A percentile compares a stretch with the other conserved stretches of the same genome.
These are phyloP conservation scores for Drosophila picticornis DNA, from an alignment of 2,888 invertebrate genomes.

Conservation along the genomic window DNA sequence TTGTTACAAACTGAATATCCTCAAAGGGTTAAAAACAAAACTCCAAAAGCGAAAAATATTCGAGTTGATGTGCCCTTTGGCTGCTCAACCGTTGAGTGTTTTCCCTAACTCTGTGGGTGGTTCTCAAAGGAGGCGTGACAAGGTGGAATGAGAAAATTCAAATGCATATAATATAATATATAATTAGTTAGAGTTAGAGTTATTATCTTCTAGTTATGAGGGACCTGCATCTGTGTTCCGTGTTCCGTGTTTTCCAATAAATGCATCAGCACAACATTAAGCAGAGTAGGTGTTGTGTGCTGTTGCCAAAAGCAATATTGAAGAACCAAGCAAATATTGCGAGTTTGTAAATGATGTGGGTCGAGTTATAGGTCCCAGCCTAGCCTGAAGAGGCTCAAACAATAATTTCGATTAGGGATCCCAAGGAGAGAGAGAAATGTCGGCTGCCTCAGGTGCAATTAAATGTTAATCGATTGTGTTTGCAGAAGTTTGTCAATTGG, in stretches of 20 bases:
- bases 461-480: conserved; percentile 77
- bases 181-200: no score
- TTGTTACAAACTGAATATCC: conserved; percentile 25
- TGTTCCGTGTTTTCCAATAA: background rate
- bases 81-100: conserved; percentile 48
- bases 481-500: conserved; percentile 30
- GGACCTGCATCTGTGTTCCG: conserved; percentile 11
- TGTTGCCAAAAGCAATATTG: conserved; percentile 28
- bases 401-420: conserved; percentile 64
- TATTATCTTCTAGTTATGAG: background rate
- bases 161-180: background rate
- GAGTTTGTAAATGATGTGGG: conserved; percentile 9
- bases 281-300: conserved; percentile 7
- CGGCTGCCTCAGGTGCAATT: conserved; percentile 65
- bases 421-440: conserved; percentile 39
- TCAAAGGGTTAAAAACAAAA: conserved; percentile 42
- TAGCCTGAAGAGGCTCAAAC: conserved; percentile 53
- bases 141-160: background rate
- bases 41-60: conserved; percentile 45
- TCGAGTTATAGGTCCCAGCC: background rate
- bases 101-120: conserved; percentile 25
- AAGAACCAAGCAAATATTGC: conserved; percentile 40
- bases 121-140: conserved; percentile 10
- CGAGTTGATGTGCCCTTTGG: conserved; percentile 52
- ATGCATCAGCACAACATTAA: conserved; percentile 8